Base-by-base conservation (phyloP, 2,797 vertebrate species). In the Acanthurus tractus region DNA sequence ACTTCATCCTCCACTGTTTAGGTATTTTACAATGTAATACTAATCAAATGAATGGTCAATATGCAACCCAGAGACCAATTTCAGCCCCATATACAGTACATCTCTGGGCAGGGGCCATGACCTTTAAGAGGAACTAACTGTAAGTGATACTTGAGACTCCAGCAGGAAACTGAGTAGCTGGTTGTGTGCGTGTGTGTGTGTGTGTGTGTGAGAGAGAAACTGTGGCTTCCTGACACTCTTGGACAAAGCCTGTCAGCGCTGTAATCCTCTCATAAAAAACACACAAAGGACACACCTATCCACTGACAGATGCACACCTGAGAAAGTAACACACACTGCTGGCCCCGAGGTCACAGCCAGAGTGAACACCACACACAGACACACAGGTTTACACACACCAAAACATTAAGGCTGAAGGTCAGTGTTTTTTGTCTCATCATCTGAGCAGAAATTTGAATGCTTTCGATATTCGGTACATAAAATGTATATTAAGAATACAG, bases 291-390 rank as follows among this genome's bases (percentile, higher is more conserved):
- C 64, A 63, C 57, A 12, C 54, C 59, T 11, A 18, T 65, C 73
- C 44, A 29, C 65, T 73, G 82, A 82, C 70, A 87, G 68, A 76
- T 65, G 72, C 73, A 83, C 86, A 89, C 68, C 79, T 71, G 89
- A 90, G 87, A 84, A 38, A 53, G 89, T 86, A 93, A 92, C 56
- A 42, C 78, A 90, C 80, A 90, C 91, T 34, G 2, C 34, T 8
- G 63, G 25, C 63, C 82, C 49, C 0, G 18, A 75, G 90, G 88
- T 88, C 84, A 75, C 76, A 54, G 12, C 63, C 64, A 7, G 64
- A 65, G 78, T 54, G 44, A 82, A 54, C 23, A 40, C 63, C 73
- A 59, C 63, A 78, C 69, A 45, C 63, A 63, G 5, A 78, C 74
- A 63, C 76, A 56, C 46, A 55, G 4, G 29, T 62, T 38, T 63